phyloP scores from a whole-genome alignment of 2,113 vertebrate species.

The Scalopus aquaticus region DNA sequence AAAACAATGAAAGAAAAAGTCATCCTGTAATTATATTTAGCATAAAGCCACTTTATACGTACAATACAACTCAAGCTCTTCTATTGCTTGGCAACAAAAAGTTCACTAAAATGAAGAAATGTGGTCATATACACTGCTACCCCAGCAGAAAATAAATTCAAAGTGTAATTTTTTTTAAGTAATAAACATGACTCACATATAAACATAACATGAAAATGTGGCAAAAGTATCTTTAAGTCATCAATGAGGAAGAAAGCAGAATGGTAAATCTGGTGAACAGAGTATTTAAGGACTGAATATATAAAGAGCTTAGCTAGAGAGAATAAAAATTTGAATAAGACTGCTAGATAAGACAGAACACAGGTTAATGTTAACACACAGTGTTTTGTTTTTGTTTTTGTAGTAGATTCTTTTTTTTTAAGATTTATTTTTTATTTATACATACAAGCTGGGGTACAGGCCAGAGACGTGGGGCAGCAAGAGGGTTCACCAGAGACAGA shows the following conservation, averaged over 20 bases:
- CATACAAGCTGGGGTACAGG: too few relatives aligned
- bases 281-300: not conserved
- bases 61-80: not conserved
- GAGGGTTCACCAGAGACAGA: too few relatives aligned
- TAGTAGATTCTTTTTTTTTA: too few relatives aligned
- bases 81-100: not conserved
- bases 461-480: too few relatives aligned
- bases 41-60: not conserved
- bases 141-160: not conserved
- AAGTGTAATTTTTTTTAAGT: not conserved
- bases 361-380: not conserved
- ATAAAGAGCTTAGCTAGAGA: too few relatives aligned
- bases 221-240: not conserved
- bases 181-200: not conserved
- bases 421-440: too few relatives aligned
- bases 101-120: conserved; percentile 15
- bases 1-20: not conserved
- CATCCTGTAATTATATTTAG: not conserved
- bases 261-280: not conserved
- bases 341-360: not conserved
- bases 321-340: not conserved
- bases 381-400: too few relatives aligned
- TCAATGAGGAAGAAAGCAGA: not conserved
- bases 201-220: not conserved
- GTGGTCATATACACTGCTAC: not conserved